Conservation (phyloP, 2,888 invertebrate species). For the Schrankia costaestrigalis region DNA sequence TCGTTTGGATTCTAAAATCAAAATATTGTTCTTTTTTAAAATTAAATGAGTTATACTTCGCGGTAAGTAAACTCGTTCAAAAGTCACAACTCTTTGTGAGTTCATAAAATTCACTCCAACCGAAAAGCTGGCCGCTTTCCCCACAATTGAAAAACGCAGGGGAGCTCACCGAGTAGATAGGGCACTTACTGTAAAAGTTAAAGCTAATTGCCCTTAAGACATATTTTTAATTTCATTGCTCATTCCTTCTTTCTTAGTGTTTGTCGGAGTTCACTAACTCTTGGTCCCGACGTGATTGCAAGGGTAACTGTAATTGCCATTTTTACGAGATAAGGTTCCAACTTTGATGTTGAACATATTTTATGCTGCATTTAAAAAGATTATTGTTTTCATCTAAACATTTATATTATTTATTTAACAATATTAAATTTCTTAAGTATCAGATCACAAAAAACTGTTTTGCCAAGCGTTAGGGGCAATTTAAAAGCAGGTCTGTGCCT, state of each 20-base stretch:
- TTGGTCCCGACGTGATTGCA: conserved; percentile 52
- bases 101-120: conserved; percentile 76
- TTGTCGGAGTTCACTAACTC: conserved; percentile 70
- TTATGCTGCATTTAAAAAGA: conserved; percentile 53
- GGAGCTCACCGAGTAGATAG: conserved; percentile 65
- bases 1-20: no score
- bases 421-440: no score
- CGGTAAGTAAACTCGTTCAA: conserved; percentile 59
- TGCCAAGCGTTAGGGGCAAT: no score
- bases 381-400: conserved; percentile 20
- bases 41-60: conserved; percentile 16
- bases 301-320: conserved; percentile 75
- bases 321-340: conserved; percentile 78
- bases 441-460: no score
- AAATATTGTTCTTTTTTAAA: conserved; percentile 1
- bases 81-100: conserved; percentile 64
- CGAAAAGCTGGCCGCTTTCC: conserved; percentile 65
- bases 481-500: no score
- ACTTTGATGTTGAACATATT: conserved; percentile 75
- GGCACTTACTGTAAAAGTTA: conserved; percentile 80
- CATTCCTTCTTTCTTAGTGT: conserved; percentile 75
- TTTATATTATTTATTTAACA: no score
- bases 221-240: conserved; percentile 82
- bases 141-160: conserved; percentile 78
- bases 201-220: conserved; percentile 82